These are phyloP conservation scores for Rhinophrynus dorsalis DNA, from an alignment of 2,797 vertebrate species.

Conservation along the genomic window DNA sequence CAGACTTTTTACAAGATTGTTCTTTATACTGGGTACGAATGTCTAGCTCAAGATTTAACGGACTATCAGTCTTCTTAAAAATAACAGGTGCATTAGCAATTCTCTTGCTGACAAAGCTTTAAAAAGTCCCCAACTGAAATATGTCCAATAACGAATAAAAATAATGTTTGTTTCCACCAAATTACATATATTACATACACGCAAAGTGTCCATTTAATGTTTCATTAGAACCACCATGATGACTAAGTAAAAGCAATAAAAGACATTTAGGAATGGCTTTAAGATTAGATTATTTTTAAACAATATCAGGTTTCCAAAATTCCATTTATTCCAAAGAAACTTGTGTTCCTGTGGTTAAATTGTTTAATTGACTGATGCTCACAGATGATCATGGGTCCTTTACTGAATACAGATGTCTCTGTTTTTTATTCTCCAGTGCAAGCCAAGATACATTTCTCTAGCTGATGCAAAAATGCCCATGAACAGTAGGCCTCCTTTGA, in stretches of 20 bases:
- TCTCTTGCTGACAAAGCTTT: neutral
- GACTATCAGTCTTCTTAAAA: neutral
- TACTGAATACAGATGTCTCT: constrained; percentile 12
- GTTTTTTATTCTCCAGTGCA: constrained; percentile 32
- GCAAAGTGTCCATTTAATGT: neutral
- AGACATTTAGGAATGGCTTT: constrained; percentile 35
- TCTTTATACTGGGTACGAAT: constrained; percentile 2
- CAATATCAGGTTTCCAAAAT: constrained; percentile 44
- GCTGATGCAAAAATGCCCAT: constrained; percentile 27
- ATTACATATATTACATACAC: neutral
- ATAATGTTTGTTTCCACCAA: neutral
- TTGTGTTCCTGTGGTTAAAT: constrained; percentile 28
- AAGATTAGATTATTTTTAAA: constrained; percentile 21
- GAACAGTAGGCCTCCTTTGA: constrained; percentile 22
- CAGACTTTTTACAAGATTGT: constrained; percentile 8
- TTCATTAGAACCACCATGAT: constrained; percentile 15
- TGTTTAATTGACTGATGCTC: too few relatives aligned
- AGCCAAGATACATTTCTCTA: constrained; percentile 3
- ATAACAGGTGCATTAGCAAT: neutral
- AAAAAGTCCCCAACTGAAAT: neutral
- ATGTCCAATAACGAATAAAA: neutral
- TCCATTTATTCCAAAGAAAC: constrained; percentile 27
- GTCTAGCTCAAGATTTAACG: neutral
- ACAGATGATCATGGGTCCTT: constrained; percentile 33
- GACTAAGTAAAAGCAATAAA: neutral